These are phyloP conservation scores for Apotomis turbidana DNA, from an alignment of 2,888 invertebrate species.

Conservation along the genomic window DNA sequence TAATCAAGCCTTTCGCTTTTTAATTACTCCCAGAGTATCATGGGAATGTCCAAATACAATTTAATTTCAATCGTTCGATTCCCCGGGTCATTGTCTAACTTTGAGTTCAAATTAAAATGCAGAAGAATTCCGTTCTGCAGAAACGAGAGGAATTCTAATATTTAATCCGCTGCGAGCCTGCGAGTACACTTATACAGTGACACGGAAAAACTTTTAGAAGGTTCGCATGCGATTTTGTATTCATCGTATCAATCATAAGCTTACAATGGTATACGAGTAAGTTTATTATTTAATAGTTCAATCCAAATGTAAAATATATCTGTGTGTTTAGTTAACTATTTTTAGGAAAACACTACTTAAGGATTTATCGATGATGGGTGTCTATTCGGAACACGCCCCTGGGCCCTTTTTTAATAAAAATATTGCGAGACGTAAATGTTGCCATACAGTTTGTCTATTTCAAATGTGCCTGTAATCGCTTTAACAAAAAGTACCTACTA, in stretches of 20 bases:
- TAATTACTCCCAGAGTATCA: constrained; percentile 36
- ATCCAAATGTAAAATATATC: no score
- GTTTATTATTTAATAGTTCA: no score
- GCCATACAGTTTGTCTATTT: no score
- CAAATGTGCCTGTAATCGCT: no score
- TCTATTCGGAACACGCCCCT: no score
- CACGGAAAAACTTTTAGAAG: constrained; percentile 47
- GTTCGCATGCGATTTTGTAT: neutral
- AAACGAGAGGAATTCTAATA: constrained; percentile 42
- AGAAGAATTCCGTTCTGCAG: constrained; percentile 30
- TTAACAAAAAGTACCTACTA: no score
- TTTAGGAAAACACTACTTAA: no score
- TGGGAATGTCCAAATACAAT: constrained; percentile 42
- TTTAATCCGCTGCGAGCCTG: constrained; percentile 44
- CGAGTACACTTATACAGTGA: constrained; percentile 30
- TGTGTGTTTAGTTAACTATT: no score
- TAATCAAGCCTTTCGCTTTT: constrained; percentile 6
- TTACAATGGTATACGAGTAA: neutral
- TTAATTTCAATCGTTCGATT: constrained; percentile 40
- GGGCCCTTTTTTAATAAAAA: no score
- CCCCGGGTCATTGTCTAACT: constrained; percentile 38
- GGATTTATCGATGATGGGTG: no score
- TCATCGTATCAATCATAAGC: neutral
- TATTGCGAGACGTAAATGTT: no score
- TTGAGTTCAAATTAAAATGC: constrained; percentile 42